Conservation (phyloP, 2,797 vertebrate genomes). For the Gambusia yucatana region DNA sequence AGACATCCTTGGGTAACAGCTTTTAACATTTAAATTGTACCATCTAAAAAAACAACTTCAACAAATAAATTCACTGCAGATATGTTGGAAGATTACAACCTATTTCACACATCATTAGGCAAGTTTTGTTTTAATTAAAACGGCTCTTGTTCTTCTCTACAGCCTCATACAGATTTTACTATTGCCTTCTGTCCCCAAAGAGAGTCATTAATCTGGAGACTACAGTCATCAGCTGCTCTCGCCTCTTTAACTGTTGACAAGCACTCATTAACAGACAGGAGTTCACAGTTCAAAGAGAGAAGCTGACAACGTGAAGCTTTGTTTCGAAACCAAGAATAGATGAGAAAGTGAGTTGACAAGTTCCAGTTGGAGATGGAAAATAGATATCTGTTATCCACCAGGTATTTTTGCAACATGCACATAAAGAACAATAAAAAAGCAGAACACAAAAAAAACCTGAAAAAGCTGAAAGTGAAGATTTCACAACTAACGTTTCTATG, state of each 20-base stretch:
- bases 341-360: constrained; percentile 40
- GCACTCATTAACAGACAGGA: constrained; percentile 83
- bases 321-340: constrained; percentile 62
- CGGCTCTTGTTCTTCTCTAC: constrained; percentile 85
- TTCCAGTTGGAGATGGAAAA: constrained; percentile 34
- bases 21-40: constrained; percentile 61
- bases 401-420: constrained; percentile 11
- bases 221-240: constrained; percentile 89
- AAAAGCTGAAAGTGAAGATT: background rate
- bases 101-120: constrained; percentile 88
- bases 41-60: constrained; percentile 40
- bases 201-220: constrained; percentile 83
- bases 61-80: constrained; percentile 76
- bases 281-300: constrained; percentile 77
- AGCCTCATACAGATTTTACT: constrained; percentile 87
- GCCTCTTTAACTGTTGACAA: constrained; percentile 91
- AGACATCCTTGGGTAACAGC: constrained; percentile 21
- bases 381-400: background rate
- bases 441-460: background rate
- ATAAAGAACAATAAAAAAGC: constrained; percentile 12
- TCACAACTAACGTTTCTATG: background rate
- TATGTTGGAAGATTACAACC: constrained; percentile 85
- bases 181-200: constrained; percentile 82
- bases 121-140: constrained; percentile 92
- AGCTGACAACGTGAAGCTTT: constrained; percentile 48